Percentiles rank a stretch among this genome's conserved stretches.
Evolutionary conservation across 2,113 vertebrate species (phyloP).

Genomic region (Centropus unirufus): DNA sequence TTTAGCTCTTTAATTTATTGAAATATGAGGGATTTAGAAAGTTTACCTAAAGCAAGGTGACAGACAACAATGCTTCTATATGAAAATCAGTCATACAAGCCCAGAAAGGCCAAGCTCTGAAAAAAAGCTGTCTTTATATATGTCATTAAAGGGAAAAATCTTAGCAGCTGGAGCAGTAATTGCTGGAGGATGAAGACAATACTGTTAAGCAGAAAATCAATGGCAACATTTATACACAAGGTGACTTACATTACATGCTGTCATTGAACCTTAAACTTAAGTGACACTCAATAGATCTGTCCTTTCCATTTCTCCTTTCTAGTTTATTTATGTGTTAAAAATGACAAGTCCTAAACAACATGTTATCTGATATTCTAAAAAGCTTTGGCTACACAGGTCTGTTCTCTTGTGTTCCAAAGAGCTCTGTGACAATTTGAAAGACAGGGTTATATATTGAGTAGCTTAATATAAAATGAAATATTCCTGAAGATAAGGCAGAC

Average conservation of each 20-base stretch:
- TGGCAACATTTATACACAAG: conserved; percentile 35
- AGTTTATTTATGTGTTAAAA: background rate
- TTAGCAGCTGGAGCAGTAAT: background rate
- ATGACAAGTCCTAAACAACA: background rate
- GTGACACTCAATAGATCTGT: background rate
- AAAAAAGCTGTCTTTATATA: background rate
- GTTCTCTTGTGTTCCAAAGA: background rate
- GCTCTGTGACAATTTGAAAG: background rate
- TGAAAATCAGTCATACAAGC: background rate
- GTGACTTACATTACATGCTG: background rate
- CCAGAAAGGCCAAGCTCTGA: background rate
- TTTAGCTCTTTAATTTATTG: background rate
- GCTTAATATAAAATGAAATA: background rate
- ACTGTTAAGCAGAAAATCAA: conserved; percentile 39
- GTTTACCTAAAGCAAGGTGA: background rate
- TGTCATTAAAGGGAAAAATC: background rate
- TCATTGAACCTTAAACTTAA: conserved; percentile 10
- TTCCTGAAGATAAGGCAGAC: background rate
- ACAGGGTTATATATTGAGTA: background rate
- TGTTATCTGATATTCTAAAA: background rate
- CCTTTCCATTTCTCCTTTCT: background rate
- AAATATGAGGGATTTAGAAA: background rate
- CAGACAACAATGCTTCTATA: background rate
- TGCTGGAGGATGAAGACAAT: conserved; percentile 11
- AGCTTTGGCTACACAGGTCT: background rate